Conservation (phyloP, 1,140 invertebrate species). For the Cardiocondyla obscurior region DNA sequence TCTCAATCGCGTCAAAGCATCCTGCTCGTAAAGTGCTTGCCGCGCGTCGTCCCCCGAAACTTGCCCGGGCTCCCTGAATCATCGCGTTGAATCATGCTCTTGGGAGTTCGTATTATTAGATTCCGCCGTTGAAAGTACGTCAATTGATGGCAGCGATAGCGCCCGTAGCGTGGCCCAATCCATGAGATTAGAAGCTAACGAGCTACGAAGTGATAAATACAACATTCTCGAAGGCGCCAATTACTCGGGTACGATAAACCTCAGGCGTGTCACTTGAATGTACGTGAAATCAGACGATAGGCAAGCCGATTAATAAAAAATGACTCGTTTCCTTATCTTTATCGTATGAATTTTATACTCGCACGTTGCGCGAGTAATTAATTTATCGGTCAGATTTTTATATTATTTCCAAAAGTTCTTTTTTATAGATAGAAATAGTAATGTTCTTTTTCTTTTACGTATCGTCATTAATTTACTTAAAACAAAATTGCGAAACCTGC, state of each 20-base stretch:
- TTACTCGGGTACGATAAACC: background rate
- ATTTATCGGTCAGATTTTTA: background rate
- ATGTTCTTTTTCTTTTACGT: background rate
- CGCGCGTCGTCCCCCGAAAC: slow-evolving; percentile 42
- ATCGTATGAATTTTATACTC: background rate
- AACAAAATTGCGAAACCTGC: background rate
- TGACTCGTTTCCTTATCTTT: slow-evolving; percentile 19
- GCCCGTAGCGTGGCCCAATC: background rate
- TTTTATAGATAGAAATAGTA: background rate
- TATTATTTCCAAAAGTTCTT: background rate
- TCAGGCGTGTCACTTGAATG: background rate
- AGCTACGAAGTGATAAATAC: slow-evolving; percentile 15
- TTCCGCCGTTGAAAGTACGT: slow-evolving; percentile 19
- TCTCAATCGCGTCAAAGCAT: background rate
- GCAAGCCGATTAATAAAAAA: background rate
- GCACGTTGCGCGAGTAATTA: background rate
- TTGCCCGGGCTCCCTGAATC: slow-evolving; percentile 31
- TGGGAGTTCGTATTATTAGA: background rate
- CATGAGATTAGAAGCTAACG: slow-evolving; percentile 16
- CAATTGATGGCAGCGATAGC: slow-evolving; percentile 22
- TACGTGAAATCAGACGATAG: background rate
- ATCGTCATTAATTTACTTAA: background rate
- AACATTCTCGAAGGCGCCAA: background rate
- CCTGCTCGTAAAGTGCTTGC: background rate
- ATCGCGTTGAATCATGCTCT: slow-evolving; percentile 34